Percentiles rank a stretch among this genome's conserved stretches.
Evolutionary conservation across 2,113 vertebrate species (phyloP).

Genomic region (Sander lucioperca): DNA sequence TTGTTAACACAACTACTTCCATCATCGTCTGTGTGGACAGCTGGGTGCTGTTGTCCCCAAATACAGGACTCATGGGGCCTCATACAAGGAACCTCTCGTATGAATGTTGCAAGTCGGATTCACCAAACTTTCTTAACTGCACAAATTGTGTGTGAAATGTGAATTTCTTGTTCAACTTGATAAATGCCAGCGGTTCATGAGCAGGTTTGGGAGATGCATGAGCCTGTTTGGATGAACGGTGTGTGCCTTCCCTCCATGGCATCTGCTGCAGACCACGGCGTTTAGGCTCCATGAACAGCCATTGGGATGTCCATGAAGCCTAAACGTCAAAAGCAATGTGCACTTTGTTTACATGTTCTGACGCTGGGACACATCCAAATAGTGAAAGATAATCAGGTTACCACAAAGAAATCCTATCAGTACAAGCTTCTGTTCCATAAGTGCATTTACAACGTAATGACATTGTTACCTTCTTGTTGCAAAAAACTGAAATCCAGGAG

Average conservation of each 20-base stretch:
- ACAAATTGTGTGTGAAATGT: background rate
- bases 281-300: too few species aligned
- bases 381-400: background rate
- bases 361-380: background rate
- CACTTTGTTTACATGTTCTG: background rate
- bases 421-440: background rate
- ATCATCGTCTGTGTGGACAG: background rate
- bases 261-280: too few species aligned
- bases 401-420: background rate
- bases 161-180: background rate
- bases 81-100: background rate
- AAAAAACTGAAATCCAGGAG: slow-evolving; percentile 96
- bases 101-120: background rate
- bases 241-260: too few species aligned
- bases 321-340: too few species aligned
- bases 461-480: slow-evolving; percentile 92
- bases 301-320: too few species aligned
- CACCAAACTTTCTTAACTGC: background rate
- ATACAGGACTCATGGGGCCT: background rate
- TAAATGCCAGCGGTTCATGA: too few species aligned
- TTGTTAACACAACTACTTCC: background rate
- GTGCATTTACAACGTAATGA: background rate
- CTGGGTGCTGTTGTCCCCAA: background rate
- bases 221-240: too few species aligned
- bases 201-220: too few species aligned